These are phyloP conservation scores for Saxicola maurus DNA, from an alignment of 2,797 vertebrate species.

Conservation along the genomic window DNA sequence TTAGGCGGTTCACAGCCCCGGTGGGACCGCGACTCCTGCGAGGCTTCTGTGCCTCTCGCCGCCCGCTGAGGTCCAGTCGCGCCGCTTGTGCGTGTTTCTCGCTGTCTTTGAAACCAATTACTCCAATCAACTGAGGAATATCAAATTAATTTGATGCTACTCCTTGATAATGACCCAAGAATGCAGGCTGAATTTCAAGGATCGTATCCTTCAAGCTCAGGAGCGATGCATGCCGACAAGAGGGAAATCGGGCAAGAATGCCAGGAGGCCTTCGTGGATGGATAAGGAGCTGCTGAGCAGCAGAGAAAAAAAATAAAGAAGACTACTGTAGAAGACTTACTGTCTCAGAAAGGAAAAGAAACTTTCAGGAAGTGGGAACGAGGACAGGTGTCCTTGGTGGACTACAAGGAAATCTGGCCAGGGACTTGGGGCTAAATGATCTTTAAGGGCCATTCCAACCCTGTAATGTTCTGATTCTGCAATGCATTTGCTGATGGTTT, in stretches of 20 bases:
- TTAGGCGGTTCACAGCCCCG: too few relatives aligned
- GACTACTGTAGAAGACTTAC: accelerated
- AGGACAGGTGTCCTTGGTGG: not conserved
- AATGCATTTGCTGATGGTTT: not conserved
- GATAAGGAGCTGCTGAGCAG: not conserved
- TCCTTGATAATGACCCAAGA: not conserved
- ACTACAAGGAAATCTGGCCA: not conserved
- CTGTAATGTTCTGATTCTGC: not conserved
- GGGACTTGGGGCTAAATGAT: not conserved
- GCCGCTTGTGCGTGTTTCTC: accelerated
- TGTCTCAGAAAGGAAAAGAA: not conserved
- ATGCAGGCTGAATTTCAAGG: not conserved
- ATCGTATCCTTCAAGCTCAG: not conserved
- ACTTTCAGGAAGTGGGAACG: not conserved
- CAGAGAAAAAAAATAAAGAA: too few relatives aligned
- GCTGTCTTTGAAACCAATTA: not conserved
- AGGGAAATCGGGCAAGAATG: not conserved
- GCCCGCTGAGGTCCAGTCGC: not conserved
- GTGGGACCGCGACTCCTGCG: not conserved
- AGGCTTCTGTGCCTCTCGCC: not conserved
- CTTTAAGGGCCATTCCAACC: not conserved
- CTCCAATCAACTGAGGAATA: not conserved
- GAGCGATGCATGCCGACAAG: not conserved
- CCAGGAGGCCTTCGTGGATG: not conserved
- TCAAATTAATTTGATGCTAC: not conserved